phyloP scores from a whole-genome alignment of 2,888 invertebrate species.

The Matsumyia berberina region DNA sequence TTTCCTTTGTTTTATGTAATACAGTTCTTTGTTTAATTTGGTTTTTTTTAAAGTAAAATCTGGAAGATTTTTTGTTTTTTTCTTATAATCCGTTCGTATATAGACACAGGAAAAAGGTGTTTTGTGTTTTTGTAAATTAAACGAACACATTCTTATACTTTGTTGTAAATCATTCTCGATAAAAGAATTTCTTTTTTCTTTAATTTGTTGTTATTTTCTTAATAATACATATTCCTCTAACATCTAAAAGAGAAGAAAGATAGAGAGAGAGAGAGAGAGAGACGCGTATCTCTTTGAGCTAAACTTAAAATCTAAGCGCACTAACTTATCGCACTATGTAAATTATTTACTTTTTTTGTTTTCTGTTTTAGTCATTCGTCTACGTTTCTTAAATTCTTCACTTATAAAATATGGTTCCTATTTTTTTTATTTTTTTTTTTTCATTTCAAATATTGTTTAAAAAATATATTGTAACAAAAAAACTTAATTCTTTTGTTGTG shows the following conservation, averaged over 20 bases:
- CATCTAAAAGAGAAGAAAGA: slow-evolving; percentile 75
- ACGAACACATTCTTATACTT: slow-evolving; percentile 68
- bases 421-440: slow-evolving; percentile 75
- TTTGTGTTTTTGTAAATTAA: slow-evolving; percentile 70
- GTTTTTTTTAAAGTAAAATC: slow-evolving; percentile 59
- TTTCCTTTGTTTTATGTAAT: slow-evolving; percentile 52
- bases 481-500: slow-evolving; percentile 53
- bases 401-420: slow-evolving; percentile 77
- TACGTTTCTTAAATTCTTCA: slow-evolving; percentile 76
- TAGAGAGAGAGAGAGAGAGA: slow-evolving; percentile 64
- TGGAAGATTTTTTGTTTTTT: slow-evolving; percentile 72
- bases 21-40: slow-evolving; percentile 62
- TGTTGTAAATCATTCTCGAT: slow-evolving; percentile 64
- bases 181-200: slow-evolving; percentile 49
- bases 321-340: slow-evolving; percentile 73
- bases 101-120: slow-evolving; percentile 66
- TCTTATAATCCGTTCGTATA: slow-evolving; percentile 72
- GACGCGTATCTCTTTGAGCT: slow-evolving; percentile 73
- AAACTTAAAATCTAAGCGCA: slow-evolving; percentile 75
- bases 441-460: slow-evolving; percentile 70
- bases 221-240: slow-evolving; percentile 69
- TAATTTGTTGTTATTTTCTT: slow-evolving; percentile 44
- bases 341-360: slow-evolving; percentile 48
- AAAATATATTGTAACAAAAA: slow-evolving; percentile 82
- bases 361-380: slow-evolving; percentile 72